phyloP scores from a whole-genome alignment of 2,888 invertebrate species.

The Pammene fasciana region DNA sequence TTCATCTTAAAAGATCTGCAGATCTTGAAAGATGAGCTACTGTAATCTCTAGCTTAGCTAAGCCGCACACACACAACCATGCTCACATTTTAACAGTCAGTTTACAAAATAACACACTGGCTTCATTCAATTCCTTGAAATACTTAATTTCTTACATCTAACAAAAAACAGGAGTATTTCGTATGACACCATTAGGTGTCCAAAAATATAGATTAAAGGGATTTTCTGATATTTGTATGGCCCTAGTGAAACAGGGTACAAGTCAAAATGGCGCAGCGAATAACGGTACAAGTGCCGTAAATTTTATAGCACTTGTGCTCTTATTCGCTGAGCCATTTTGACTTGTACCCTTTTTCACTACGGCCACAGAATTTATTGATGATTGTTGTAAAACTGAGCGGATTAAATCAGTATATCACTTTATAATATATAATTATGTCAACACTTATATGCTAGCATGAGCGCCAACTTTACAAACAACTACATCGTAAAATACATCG shows the following conservation, averaged over 20 bases:
- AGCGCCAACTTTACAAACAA: slow-evolving; percentile 43
- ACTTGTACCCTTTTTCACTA: too few species aligned
- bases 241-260: too few species aligned
- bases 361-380: too few species aligned
- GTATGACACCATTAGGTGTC: not conserved
- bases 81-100: slow-evolving; percentile 31
- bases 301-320: too few species aligned
- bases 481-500: not conserved
- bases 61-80: slow-evolving; percentile 28
- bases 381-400: too few species aligned
- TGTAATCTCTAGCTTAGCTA: not conserved
- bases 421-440: slow-evolving; percentile 40
- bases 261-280: too few species aligned
- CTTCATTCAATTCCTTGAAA: slow-evolving; percentile 6
- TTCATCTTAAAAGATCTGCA: slow-evolving; percentile 1
- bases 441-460: slow-evolving; percentile 40
- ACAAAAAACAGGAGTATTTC: not conserved
- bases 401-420: slow-evolving; percentile 42
- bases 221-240: too few species aligned
- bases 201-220: too few species aligned
- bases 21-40: slow-evolving; percentile 15
- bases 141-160: not conserved
- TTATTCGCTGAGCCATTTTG: too few species aligned
- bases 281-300: too few species aligned
- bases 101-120: slow-evolving; percentile 21